Evolutionary conservation across 1,140 invertebrate genomes (phyloP).

Genomic region (Euwallacea fornicatus): DNA sequence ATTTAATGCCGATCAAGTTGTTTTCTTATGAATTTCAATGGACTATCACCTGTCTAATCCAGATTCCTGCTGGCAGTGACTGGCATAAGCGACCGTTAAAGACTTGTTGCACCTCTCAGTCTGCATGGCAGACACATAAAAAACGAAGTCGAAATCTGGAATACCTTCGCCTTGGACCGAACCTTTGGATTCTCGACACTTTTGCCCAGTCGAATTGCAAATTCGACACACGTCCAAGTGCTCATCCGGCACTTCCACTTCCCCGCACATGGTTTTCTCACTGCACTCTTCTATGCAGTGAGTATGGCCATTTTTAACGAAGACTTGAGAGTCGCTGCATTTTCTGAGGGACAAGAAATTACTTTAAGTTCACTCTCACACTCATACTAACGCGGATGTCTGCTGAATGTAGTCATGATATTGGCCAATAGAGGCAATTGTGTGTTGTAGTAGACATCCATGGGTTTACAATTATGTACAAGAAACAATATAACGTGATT

Average conservation of each 20-base stretch:
- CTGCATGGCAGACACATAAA: conserved; percentile 82
- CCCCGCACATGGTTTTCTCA: conserved; percentile 87
- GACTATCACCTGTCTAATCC: conserved; percentile 76
- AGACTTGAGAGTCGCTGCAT: conserved; percentile 79
- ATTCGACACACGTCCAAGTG: conserved; percentile 89
- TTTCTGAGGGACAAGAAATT: conserved; percentile 60
- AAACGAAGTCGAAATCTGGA: conserved; percentile 79
- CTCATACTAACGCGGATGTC: too few species aligned
- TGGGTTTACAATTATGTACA: too few species aligned
- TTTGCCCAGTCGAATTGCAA: conserved; percentile 81
- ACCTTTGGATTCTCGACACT: conserved; percentile 64
- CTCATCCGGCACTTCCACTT: conserved; percentile 86
- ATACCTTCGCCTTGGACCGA: conserved; percentile 65
- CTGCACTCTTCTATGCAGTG: conserved; percentile 89
- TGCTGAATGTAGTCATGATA: too few species aligned
- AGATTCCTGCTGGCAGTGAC: conserved; percentile 96
- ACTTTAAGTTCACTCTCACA: too few species aligned
- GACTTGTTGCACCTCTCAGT: conserved; percentile 89
- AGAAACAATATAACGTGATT: too few species aligned
- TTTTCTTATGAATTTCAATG: not conserved
- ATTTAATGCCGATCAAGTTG: conserved; percentile 21
- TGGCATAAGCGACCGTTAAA: conserved; percentile 94
- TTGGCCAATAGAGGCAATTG: too few species aligned
- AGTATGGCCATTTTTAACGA: conserved; percentile 77
- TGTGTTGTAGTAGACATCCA: too few species aligned